phyloP scores from a whole-genome alignment of 2,113 vertebrate genomes.

The Alligator sinensis region DNA sequence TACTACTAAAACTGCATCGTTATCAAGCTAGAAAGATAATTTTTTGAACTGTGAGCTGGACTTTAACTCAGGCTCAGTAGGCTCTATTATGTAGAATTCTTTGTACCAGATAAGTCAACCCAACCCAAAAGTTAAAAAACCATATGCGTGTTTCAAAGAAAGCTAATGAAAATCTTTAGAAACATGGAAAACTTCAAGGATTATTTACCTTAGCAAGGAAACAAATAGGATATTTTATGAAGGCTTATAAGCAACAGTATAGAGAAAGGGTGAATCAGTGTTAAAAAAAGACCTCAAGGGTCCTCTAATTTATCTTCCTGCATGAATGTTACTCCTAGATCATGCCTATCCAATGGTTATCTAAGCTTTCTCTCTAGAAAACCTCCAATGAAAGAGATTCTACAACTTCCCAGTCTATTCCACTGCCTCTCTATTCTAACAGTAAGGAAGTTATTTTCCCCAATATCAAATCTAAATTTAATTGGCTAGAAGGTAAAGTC shows the following conservation, averaged over 20 bases:
- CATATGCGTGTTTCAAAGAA: not conserved
- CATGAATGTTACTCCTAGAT: no score
- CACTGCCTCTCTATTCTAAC: no score
- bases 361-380: no score
- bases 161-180: not conserved
- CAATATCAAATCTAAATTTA: no score
- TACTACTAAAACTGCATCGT: not conserved
- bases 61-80: not conserved
- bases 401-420: no score
- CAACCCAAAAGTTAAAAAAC: not conserved
- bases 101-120: not conserved
- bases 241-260: not conserved
- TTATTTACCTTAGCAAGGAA: not conserved
- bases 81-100: slow-evolving; percentile 8
- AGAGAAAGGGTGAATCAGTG: not conserved
- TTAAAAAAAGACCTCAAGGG: no score
- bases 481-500: no score
- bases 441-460: no score
- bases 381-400: no score
- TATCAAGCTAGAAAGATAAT: not conserved
- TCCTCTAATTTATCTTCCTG: no score
- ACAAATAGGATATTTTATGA: not conserved
- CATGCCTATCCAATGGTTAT: no score
- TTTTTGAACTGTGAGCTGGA: not conserved
- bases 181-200: not conserved